Percentiles rank a stretch among this genome's conserved stretches.
Evolutionary conservation across 1,140 invertebrate genomes (phyloP).

Genomic region (Calliopsis andreniformis): DNA sequence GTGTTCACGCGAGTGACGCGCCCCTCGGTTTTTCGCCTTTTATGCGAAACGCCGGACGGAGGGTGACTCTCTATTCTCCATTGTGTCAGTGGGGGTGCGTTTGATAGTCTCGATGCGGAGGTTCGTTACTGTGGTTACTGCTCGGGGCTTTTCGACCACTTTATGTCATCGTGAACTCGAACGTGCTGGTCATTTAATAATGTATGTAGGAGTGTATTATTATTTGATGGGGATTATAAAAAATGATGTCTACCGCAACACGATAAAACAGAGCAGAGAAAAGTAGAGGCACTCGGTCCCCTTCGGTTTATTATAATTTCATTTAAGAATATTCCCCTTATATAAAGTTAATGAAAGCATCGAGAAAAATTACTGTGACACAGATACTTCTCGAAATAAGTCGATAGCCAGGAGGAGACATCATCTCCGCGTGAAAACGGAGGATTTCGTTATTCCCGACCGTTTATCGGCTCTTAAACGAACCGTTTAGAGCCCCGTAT

Average conservation of each 20-base stretch:
- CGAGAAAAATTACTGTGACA: too few relatives aligned
- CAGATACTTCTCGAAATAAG: neutral
- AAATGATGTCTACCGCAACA: too few relatives aligned
- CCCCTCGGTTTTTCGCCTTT: conserved; percentile 51
- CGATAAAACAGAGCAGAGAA: too few relatives aligned
- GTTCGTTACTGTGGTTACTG: neutral
- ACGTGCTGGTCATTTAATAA: neutral
- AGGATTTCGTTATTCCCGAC: neutral
- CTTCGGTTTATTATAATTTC: too few relatives aligned
- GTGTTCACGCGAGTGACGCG: conserved; percentile 39
- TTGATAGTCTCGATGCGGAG: neutral
- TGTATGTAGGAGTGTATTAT: too few relatives aligned
- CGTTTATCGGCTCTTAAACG: conserved; percentile 38
- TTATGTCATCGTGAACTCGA: neutral
- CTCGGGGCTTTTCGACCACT: neutral
- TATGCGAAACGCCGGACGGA: conserved; percentile 17
- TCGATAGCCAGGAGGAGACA: too few relatives aligned
- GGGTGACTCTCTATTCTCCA: conserved; percentile 1
- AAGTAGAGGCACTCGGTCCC: too few relatives aligned
- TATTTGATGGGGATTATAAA: too few relatives aligned
- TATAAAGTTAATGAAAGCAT: too few relatives aligned
- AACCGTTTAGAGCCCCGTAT: conserved; percentile 20
- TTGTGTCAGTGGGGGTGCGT: neutral
- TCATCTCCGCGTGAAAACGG: neutral
- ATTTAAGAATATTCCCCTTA: too few relatives aligned